Percentiles rank a stretch among this genome's conserved stretches.
phyloP scores from a whole-genome alignment of 2,113 vertebrate species.

The Actinemys pallida region DNA sequence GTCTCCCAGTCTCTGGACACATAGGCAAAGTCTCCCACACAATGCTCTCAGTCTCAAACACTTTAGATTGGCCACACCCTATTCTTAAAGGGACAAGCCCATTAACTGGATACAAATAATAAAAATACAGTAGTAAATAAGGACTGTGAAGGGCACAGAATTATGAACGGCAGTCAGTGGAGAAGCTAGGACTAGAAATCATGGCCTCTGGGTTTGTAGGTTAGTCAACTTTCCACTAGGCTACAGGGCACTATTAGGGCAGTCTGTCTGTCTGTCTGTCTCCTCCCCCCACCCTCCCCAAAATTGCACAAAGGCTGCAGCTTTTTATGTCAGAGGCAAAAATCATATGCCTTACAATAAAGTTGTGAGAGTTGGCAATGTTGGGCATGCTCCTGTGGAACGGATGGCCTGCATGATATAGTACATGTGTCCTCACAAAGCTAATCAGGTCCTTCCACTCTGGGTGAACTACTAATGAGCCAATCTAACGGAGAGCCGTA shows the following conservation, averaged over 20 bases:
- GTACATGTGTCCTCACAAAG: neutral
- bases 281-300: neutral
- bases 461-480: neutral
- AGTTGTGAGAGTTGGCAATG: neutral
- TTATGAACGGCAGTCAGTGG: too few species aligned
- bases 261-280: neutral
- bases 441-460: neutral
- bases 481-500: neutral
- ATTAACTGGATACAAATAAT: neutral
- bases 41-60: neutral
- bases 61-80: neutral
- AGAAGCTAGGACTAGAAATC: neutral
- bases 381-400: fast-evolving
- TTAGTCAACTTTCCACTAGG: neutral
- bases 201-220: neutral
- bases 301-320: neutral
- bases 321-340: neutral
- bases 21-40: neutral
- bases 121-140: neutral
- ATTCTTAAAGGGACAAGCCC: neutral
- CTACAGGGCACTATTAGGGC: too few species aligned
- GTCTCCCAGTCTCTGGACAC: neutral
- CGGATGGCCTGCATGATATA: neutral
- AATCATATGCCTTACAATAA: neutral
- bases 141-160: neutral